A percentile compares a stretch with the other conserved stretches of the same genome.
Evolutionary conservation across 2,888 invertebrate genomes (phyloP).

Genomic region (Germaria angustata): DNA sequence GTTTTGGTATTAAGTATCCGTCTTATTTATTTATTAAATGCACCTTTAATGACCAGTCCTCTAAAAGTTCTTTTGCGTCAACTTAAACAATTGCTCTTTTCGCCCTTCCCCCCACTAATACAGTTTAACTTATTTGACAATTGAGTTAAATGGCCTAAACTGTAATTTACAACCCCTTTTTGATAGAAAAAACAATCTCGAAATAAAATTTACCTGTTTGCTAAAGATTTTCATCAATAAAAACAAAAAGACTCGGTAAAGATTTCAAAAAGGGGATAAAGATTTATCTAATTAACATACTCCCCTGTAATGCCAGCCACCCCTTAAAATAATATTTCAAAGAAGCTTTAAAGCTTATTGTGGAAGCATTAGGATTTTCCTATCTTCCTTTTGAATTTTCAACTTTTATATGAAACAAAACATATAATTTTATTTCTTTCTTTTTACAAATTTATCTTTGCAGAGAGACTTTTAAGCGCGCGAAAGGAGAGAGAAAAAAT

Average conservation of each 20-base stretch:
- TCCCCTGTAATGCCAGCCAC: not conserved
- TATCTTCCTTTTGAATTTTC: conserved; percentile 1
- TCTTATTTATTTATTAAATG: not conserved
- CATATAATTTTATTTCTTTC: conserved; percentile 37
- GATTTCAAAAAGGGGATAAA: not conserved
- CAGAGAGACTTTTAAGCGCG: conserved; percentile 79
- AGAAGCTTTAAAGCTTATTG: conserved; percentile 10
- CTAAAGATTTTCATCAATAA: not conserved
- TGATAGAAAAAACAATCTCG: conserved; percentile 2
- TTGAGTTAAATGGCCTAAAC: conserved; percentile 48
- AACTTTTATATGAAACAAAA: not conserved
- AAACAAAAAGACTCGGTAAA: conserved; percentile 11
- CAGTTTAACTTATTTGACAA: conserved; percentile 5
- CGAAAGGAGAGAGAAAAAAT: conserved; percentile 75
- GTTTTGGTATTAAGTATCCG: not conserved
- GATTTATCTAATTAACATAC: conserved; percentile 42
- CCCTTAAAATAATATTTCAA: not conserved
- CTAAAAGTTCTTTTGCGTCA: not conserved
- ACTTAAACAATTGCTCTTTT: not conserved
- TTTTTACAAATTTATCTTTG: conserved; percentile 67
- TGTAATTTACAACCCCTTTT: conserved; percentile 28
- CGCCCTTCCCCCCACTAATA: no score
- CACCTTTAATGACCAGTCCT: not conserved
- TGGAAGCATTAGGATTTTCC: not conserved
- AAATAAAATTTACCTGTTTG: not conserved